Evolutionary conservation across 2,888 invertebrate species (phyloP), one percentile per base, ranked within the genome.

Genomic region (Chloroclystis v-ata): DNA sequence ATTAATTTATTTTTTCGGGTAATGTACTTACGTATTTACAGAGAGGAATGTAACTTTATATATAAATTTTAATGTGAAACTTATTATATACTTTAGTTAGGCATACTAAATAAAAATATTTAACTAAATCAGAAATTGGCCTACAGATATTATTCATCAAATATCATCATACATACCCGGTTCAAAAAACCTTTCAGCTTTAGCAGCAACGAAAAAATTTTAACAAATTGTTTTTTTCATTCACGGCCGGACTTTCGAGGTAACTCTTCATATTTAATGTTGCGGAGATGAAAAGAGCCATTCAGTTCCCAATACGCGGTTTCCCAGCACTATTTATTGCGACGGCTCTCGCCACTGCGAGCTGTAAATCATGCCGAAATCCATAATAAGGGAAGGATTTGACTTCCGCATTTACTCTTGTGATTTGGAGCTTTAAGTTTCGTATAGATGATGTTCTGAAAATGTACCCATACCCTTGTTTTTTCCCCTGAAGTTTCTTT

Each of bases 221-320:
- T 5, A 2, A 16, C 7, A 13, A 13, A 32, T 32, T 35, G 20
- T 35, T 35, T 20, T 33, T 38, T 39, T 41, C 37, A 35, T 32
- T 14, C 28, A 39, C 28, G 29, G 28, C 37, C 43, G 59, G 61
- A 60, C 59, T 43, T 63, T 62, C 60, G 66, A 48, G 43, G 54
- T 51, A 53, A 12, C 53, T 50, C 68, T 72, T 69, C 61, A 73
- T 73, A 69, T 72, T 75, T 71, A 70, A 73, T 69, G 60, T 62
- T 65, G 68, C 67, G 59, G 63, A 54, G 51, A 53, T 63, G 60
- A 63, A 65, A 64, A 61, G 52, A 49, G 44, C 53, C 20, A 64
- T 63, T 63, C 61, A 60, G 48, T 59, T 55, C 60, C 60, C 51
- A 56, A 63, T 62, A 60, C 64, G 64, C 54, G 52, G 56, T 54